Conservation (phyloP, 2,797 vertebrate species). For the Echeneis naucrates region DNA sequence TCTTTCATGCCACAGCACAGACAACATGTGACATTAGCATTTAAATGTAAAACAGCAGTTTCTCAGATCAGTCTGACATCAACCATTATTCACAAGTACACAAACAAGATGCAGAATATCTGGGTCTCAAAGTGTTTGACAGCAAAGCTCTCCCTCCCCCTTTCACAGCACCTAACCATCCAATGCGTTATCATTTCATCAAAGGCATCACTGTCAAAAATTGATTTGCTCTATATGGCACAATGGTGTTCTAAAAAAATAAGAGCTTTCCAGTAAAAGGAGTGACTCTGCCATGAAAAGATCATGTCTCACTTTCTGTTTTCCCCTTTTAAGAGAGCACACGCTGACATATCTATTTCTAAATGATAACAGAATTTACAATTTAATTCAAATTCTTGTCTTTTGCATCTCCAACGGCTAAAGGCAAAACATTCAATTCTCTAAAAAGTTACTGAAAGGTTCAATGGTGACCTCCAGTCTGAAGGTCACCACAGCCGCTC, state of each 20-base stretch:
- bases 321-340: background rate
- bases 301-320: background rate
- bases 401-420: too few relatives aligned
- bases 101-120: constrained; percentile 30
- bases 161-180: constrained; percentile 21
- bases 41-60: constrained; percentile 22
- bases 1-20: constrained; percentile 1
- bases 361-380: background rate
- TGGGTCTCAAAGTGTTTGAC: constrained; percentile 14
- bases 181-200: constrained; percentile 43
- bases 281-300: constrained; percentile 17
- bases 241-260: constrained; percentile 30
- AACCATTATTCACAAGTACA: constrained; percentile 7
- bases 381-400: too few relatives aligned
- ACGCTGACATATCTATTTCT: background rate
- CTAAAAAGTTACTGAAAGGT: constrained; percentile 8
- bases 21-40: background rate
- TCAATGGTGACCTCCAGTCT: background rate
- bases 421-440: background rate
- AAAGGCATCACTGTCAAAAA: constrained; percentile 39
- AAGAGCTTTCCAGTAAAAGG: constrained; percentile 26
- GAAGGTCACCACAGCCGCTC: background rate
- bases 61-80: constrained; percentile 11
- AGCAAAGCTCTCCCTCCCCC: constrained; percentile 22
- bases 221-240: constrained; percentile 31